These are phyloP conservation scores for Pyrgus malvae DNA, from an alignment of 2,888 invertebrate species.

Conservation along the genomic window DNA sequence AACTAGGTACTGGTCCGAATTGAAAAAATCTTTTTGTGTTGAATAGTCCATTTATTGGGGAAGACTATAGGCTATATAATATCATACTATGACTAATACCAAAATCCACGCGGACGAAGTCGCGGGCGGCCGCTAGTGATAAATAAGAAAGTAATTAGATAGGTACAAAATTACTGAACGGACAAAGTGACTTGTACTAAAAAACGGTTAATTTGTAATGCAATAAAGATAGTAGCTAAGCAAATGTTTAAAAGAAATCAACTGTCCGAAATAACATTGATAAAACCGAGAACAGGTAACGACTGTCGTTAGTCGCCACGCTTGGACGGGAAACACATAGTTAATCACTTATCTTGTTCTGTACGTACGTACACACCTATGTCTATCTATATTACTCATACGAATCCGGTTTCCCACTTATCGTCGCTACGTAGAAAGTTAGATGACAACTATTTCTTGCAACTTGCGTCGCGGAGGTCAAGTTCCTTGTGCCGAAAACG, in stretches of 20 bases:
- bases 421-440: slow-evolving; percentile 16
- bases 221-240: background rate
- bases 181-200: no score
- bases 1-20: no score
- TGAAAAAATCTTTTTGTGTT: no score
- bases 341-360: slow-evolving; percentile 14
- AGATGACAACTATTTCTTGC: slow-evolving; percentile 25
- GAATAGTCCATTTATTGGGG: no score
- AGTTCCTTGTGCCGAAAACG: slow-evolving; percentile 4
- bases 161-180: no score
- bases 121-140: no score
- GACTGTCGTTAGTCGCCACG: background rate
- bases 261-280: background rate
- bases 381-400: slow-evolving; percentile 20
- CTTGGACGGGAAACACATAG: slow-evolving; percentile 10
- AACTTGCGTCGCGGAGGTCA: slow-evolving; percentile 27
- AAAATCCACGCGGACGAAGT: no score
- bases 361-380: slow-evolving; percentile 1
- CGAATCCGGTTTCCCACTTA: slow-evolving; percentile 24
- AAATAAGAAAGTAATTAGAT: no score
- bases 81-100: no score
- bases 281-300: slow-evolving; percentile 5
- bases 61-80: no score
- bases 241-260: background rate
- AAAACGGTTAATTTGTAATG: background rate